Evolutionary conservation across 2,113 vertebrate genomes (phyloP).

Genomic region (Pterocles orientalis): DNA sequence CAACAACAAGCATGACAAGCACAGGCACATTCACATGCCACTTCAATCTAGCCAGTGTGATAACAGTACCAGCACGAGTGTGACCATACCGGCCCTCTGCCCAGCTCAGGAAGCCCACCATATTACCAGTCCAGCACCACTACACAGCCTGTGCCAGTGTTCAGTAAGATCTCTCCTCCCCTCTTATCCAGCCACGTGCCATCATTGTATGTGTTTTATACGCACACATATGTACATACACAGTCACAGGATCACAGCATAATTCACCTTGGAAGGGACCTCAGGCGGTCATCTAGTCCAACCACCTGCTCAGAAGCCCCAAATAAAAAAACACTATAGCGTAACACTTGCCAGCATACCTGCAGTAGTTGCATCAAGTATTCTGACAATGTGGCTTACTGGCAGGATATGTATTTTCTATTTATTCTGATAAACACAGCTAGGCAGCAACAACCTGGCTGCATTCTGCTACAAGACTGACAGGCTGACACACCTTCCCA

Average conservation of each 20-base stretch:
- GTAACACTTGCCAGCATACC: neutral
- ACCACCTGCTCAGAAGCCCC: neutral
- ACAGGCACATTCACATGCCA: neutral
- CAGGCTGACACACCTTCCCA: neutral
- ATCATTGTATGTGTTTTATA: neutral
- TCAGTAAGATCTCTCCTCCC: neutral
- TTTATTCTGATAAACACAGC: neutral
- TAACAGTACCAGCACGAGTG: neutral
- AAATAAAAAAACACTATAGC: neutral
- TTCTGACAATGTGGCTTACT: neutral
- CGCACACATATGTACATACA: rapidly evolving
- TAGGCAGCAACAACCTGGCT: neutral
- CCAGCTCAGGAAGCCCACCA: neutral
- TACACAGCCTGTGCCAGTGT: neutral
- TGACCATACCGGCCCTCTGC: neutral
- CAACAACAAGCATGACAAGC: neutral
- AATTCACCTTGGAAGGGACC: neutral
- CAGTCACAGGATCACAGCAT: neutral
- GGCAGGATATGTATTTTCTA: neutral
- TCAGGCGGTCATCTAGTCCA: neutral
- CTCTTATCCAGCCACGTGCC: neutral
- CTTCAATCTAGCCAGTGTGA: neutral
- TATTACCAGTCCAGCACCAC: neutral
- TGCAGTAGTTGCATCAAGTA: neutral
- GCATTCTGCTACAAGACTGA: neutral